Conservation (phyloP, 2,888 invertebrate genomes). For the Ectobius pallidus region DNA sequence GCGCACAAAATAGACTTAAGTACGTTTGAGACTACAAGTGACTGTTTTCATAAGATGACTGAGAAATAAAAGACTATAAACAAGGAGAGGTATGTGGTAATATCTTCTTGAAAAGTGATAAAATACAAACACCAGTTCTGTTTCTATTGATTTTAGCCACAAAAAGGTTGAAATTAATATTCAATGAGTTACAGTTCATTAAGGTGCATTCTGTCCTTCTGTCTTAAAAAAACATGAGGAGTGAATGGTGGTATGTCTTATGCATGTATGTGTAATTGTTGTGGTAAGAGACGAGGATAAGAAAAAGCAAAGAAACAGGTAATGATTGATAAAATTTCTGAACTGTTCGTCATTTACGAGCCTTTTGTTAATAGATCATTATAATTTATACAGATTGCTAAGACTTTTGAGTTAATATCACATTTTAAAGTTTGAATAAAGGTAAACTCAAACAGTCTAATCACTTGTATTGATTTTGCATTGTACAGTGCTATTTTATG, state of each 20-base stretch:
- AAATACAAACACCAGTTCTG: neutral
- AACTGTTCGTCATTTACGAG: neutral
- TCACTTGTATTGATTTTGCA: neutral
- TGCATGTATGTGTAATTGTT: neutral
- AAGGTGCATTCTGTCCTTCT: too few relatives aligned
- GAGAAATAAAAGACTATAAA: neutral
- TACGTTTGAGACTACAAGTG: conserved; percentile 1
- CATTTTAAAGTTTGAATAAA: neutral
- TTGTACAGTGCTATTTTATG: neutral
- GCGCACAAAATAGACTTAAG: conserved; percentile 7
- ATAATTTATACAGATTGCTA: neutral
- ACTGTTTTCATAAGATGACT: neutral
- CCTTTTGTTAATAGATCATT: neutral
- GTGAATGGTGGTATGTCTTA: too few relatives aligned
- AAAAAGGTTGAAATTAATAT: neutral
- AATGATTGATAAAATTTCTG: neutral
- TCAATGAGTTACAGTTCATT: neutral
- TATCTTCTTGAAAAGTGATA: neutral
- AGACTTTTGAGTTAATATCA: neutral
- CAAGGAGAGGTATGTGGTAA: neutral
- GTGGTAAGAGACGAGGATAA: neutral
- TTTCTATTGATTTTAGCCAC: neutral
- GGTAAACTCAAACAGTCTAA: neutral
- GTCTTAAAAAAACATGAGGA: too few relatives aligned
- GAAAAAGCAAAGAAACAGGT: too few relatives aligned